Percentiles rank a stretch among this genome's conserved stretches.
phyloP scores from a whole-genome alignment of 2,888 invertebrate genomes.

The Malacosoma neustria region DNA sequence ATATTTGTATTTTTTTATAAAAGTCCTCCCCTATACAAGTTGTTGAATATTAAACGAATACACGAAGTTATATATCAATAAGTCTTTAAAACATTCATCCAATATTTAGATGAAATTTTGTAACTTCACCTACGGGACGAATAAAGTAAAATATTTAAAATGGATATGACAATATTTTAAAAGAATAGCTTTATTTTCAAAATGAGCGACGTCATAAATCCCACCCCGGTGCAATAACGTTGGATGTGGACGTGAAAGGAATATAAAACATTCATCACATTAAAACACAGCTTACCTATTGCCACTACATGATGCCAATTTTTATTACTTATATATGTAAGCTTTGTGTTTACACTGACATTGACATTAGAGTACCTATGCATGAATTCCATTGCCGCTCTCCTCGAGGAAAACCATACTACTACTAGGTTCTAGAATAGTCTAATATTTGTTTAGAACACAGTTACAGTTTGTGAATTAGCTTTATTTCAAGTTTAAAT shows the following conservation, averaged over 20 bases:
- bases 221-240: constrained; percentile 58
- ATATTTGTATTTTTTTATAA: too few relatives aligned
- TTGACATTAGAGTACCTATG: too few relatives aligned
- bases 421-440: too few relatives aligned
- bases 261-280: constrained; percentile 52
- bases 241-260: constrained; percentile 48
- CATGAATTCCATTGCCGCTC: too few relatives aligned
- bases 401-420: too few relatives aligned
- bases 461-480: too few relatives aligned
- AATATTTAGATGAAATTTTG: constrained; percentile 39
- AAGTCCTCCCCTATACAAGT: too few relatives aligned
- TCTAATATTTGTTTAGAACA: too few relatives aligned
- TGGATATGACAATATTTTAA: constrained; percentile 70
- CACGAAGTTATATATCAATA: constrained; percentile 29
- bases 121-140: constrained; percentile 56
- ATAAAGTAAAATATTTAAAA: constrained; percentile 70
- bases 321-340: too few relatives aligned
- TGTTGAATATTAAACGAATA: too few relatives aligned
- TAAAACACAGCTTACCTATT: constrained; percentile 40
- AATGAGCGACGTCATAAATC: constrained; percentile 62
- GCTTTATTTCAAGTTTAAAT: too few relatives aligned
- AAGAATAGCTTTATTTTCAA: constrained; percentile 71
- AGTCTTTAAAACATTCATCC: constrained; percentile 40
- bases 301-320: constrained; percentile 24
- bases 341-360: too few relatives aligned